A percentile compares a stretch with the other conserved stretches of the same genome.
phyloP scores from a whole-genome alignment of 1,140 invertebrate species.

The Hylaeus volcanicus region DNA sequence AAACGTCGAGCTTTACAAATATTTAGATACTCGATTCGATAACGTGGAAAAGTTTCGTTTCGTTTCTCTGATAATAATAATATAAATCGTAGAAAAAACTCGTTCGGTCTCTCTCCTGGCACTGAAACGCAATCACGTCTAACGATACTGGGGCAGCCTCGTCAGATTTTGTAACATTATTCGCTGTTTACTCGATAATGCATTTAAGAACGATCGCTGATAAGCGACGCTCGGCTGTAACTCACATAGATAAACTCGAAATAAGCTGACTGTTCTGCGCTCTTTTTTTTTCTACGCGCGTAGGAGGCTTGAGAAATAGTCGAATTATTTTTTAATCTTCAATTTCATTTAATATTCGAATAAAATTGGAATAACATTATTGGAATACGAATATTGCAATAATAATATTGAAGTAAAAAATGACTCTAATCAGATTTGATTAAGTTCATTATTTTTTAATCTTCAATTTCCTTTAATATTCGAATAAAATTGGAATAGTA shows the following conservation, averaged over 20 bases:
- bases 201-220: constrained; percentile 42
- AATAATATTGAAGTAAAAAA: too few species aligned
- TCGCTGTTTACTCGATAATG: constrained; percentile 53
- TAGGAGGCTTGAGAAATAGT: background rate
- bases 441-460: too few species aligned
- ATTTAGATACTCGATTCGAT: constrained; percentile 7
- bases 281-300: constrained; percentile 18
- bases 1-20: background rate
- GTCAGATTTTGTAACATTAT: constrained; percentile 49
- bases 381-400: too few species aligned
- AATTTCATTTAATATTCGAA: too few species aligned
- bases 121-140: background rate
- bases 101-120: background rate
- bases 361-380: too few species aligned
- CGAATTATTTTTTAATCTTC: too few species aligned
- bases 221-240: constrained; percentile 45
- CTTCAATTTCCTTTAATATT: too few species aligned
- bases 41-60: background rate
- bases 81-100: constrained; percentile 5
- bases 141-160: background rate
- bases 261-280: constrained; percentile 36
- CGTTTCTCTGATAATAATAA: background rate
- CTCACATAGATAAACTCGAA: constrained; percentile 54
- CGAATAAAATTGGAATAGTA: too few species aligned
- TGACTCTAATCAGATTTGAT: too few species aligned